A percentile compares a stretch with the other conserved stretches of the same genome.
phyloP scores from a whole-genome alignment of 2,113 vertebrate species.

The Salvator merianae region DNA sequence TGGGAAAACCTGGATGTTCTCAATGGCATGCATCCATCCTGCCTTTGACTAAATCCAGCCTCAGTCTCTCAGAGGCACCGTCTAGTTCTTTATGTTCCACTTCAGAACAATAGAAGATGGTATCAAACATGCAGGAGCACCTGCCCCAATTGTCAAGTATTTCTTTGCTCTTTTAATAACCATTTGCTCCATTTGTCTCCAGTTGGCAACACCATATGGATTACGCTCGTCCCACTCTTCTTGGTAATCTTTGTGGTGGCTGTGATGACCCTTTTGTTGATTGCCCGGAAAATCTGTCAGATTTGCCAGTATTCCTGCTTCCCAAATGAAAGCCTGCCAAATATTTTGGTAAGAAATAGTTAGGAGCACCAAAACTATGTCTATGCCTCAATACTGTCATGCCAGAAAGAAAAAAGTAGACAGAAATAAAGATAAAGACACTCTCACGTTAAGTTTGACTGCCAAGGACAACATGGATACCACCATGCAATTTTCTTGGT shows the following conservation, averaged over 20 bases:
- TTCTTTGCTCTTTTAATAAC: background rate
- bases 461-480: too few species aligned
- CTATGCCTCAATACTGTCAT: too few species aligned
- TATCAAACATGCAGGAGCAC: background rate
- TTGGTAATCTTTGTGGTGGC: constrained; percentile 2
- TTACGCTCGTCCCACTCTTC: constrained; percentile 21
- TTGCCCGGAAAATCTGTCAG: constrained; percentile 6
- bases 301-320: constrained; percentile 40
- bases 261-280: constrained; percentile 8
- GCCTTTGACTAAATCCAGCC: too few species aligned
- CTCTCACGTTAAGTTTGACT: too few species aligned
- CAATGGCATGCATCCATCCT: too few species aligned
- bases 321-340: constrained; percentile 41
- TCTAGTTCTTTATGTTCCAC: too few species aligned
- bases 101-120: background rate
- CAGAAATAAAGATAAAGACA: too few species aligned
- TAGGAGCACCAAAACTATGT: background rate
- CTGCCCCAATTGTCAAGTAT: background rate
- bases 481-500: too few species aligned
- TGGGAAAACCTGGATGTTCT: too few species aligned
- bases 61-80: too few species aligned
- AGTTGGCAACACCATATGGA: background rate
- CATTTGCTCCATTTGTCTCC: background rate
- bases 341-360: constrained; percentile 38
- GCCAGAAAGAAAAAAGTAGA: too few species aligned